Evolutionary conservation across 1,140 invertebrate genomes (phyloP).

Genomic region (Oreohelix idahoensis): DNA sequence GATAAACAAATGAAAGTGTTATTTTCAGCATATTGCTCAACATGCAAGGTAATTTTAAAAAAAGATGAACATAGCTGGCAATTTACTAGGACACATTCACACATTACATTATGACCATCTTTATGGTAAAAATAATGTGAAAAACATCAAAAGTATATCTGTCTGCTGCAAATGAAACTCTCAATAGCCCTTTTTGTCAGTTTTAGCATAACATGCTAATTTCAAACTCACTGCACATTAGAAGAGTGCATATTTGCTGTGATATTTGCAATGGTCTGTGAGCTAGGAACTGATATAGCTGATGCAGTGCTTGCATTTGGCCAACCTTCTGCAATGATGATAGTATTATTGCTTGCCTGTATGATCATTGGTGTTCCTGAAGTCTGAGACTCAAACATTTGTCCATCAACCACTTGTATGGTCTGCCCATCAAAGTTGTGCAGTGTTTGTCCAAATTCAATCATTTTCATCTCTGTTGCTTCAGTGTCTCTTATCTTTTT

Average conservation of each 20-base stretch:
- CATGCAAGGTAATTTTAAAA: no score
- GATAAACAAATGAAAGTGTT: no score
- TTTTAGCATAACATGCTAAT: neutral
- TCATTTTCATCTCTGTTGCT: constrained; percentile 22
- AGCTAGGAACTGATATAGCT: neutral
- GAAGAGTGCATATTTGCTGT: neutral
- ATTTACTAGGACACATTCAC: no score
- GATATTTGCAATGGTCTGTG: neutral
- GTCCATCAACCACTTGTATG: constrained; percentile 28
- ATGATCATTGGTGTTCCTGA: constrained; percentile 36
- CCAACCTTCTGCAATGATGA: constrained; percentile 38
- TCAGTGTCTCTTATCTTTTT: constrained; percentile 32
- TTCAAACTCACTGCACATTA: neutral
- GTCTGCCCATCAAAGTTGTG: constrained; percentile 32
- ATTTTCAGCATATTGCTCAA: no score
- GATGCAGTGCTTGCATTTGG: neutral
- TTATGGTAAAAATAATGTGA: no score
- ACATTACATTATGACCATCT: no score
- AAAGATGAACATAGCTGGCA: no score
- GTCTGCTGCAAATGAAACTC: no score
- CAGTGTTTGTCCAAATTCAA: constrained; percentile 15
- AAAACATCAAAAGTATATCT: no score
- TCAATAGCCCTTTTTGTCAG: no score
- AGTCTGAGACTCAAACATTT: constrained; percentile 29
- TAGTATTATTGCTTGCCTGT: constrained; percentile 34